A percentile compares a stretch with the other conserved stretches of the same genome.
phyloP scores from a whole-genome alignment of 2,113 vertebrate genomes.

The Charina bottae region DNA sequence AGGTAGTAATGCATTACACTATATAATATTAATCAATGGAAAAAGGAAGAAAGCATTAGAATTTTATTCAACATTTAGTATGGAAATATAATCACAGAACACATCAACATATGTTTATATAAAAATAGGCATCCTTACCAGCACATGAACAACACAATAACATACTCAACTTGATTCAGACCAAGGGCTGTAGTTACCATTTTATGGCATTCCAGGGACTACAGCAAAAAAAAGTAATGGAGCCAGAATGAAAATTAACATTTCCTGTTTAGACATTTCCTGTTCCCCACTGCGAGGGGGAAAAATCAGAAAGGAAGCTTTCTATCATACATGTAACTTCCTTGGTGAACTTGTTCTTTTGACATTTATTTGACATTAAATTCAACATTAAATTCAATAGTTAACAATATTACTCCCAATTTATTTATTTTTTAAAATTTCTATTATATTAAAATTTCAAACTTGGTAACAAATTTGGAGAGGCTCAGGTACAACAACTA shows the following conservation, averaged over 20 bases:
- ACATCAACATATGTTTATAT: background rate
- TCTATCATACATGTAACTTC: too few relatives aligned
- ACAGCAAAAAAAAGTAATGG: background rate
- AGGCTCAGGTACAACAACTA: background rate
- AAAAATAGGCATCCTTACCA: background rate
- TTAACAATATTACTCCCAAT: background rate
- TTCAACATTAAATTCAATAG: background rate
- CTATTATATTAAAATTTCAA: background rate
- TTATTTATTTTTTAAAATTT: background rate
- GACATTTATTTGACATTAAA: background rate
- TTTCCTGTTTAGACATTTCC: too few relatives aligned
- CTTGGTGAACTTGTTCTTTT: too few relatives aligned
- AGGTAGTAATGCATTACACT: background rate
- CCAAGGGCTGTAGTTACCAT: background rate
- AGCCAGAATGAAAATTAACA: background rate
- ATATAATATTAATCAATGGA: background rate
- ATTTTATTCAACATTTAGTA: background rate
- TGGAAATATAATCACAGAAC: background rate
- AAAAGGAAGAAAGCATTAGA: background rate
- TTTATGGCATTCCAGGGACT: background rate
- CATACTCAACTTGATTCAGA: background rate
- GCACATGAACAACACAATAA: background rate
- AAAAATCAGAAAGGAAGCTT: too few relatives aligned
- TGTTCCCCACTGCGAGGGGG: too few relatives aligned
- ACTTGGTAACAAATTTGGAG: background rate